These are phyloP conservation scores for Octomys mimax DNA, from an alignment of 2,797 vertebrate species.

Conservation along the genomic window DNA sequence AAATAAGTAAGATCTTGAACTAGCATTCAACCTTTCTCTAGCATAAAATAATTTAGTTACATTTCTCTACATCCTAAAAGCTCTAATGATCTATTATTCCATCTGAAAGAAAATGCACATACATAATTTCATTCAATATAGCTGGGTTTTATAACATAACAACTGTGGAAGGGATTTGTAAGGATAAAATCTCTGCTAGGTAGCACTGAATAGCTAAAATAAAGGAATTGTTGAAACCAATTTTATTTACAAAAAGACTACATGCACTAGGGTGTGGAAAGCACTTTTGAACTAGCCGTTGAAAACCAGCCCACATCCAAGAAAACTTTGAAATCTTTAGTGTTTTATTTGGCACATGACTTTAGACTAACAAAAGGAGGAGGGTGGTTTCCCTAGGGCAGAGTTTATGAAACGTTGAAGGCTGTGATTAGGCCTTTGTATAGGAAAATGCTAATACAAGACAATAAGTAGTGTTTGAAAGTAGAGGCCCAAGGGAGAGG, in stretches of 20 bases:
- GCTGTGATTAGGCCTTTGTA: conserved; percentile 56
- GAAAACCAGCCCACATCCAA: conserved; percentile 46
- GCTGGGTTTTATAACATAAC: conserved; percentile 44
- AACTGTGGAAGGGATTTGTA: not conserved
- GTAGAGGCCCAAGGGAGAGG: not conserved
- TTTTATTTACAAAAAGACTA: conserved; percentile 43
- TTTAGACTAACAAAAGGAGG: not conserved
- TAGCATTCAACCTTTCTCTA: not conserved
- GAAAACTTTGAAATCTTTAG: conserved; percentile 18
- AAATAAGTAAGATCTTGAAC: not conserved
- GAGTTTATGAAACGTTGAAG: conserved; percentile 13
- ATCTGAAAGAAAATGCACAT: not conserved
- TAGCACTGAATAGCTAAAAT: conserved; percentile 44
- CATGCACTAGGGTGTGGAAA: not conserved
- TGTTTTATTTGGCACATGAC: conserved; percentile 32
- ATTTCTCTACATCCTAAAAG: not conserved
- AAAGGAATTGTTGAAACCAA: conserved; percentile 33
- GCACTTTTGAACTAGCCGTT: conserved; percentile 45
- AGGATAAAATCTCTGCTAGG: not conserved
- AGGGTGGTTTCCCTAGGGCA: not conserved
- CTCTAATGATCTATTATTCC: not conserved
- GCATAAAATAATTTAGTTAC: conserved; percentile 20
- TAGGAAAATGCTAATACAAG: conserved; percentile 58
- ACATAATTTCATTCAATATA: not conserved
- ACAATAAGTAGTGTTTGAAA: conserved; percentile 58